Conservation (phyloP, 2,797 vertebrate species). For the Gallirallus australis region DNA sequence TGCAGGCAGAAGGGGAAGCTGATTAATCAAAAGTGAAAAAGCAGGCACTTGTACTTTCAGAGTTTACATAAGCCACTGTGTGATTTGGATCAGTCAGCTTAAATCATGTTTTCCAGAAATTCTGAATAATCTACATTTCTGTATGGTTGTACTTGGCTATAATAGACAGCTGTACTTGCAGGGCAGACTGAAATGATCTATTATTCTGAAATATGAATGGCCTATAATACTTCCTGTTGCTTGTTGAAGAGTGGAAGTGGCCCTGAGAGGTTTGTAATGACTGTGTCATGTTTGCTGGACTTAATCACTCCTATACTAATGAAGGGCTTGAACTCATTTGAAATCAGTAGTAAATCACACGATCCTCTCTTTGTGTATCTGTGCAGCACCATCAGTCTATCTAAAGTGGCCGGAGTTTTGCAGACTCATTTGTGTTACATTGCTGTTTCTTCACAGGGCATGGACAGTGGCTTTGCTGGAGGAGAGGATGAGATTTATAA, state of each 20-base stretch:
- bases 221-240: neutral
- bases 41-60: neutral
- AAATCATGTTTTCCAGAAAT: conserved; percentile 20
- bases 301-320: neutral
- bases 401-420: neutral
- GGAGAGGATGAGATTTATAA: conserved; percentile 96
- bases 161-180: conserved; percentile 7
- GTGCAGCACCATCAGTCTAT: neutral
- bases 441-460: conserved; percentile 81
- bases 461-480: conserved; percentile 96
- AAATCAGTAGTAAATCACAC: neutral
- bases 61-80: neutral
- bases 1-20: neutral
- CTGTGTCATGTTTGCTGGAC: neutral
- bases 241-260: neutral
- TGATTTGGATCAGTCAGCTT: conserved; percentile 34
- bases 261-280: neutral
- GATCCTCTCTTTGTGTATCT: neutral
- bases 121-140: neutral
- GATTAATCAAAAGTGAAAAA: neutral
- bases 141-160: neutral
- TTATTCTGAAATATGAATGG: neutral
- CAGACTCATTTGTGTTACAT: neutral
- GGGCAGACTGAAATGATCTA: neutral
- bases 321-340: neutral